These are phyloP conservation scores for Forbesichthys agassizii DNA, from an alignment of 2,113 vertebrate species.

Conservation along the genomic window DNA sequence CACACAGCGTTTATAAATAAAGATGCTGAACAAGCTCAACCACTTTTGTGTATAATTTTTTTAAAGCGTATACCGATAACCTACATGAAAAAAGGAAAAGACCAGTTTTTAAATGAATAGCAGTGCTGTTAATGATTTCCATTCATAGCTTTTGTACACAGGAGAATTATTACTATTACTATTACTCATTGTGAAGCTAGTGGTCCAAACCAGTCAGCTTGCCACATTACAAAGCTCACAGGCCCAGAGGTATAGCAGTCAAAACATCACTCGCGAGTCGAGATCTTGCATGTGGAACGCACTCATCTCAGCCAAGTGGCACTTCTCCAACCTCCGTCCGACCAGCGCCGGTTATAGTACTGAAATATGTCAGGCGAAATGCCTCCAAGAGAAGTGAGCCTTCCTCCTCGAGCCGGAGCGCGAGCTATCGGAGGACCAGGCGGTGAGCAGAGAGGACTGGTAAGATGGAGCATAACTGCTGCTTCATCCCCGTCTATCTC, in stretches of 20 bases:
- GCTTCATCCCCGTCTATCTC: conserved; percentile 27
- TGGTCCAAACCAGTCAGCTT: conserved; percentile 38
- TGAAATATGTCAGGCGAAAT: conserved; percentile 43
- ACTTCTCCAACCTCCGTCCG: conserved; percentile 55
- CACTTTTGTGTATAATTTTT: too few species aligned
- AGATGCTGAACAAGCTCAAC: too few species aligned
- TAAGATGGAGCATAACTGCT: conserved; percentile 37
- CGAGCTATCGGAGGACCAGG: too few species aligned
- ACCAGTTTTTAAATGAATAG: too few species aligned
- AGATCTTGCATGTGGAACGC: conserved; percentile 43
- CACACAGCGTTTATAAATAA: too few species aligned
- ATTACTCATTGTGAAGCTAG: conserved; percentile 30
- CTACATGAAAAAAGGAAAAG: too few species aligned
- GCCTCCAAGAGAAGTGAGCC: conserved; percentile 38
- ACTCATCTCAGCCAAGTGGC: conserved; percentile 50
- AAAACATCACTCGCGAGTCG: conserved; percentile 45
- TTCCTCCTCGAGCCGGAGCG: conserved; percentile 14
- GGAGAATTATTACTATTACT: too few species aligned
- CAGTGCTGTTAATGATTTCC: too few species aligned
- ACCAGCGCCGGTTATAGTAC: conserved; percentile 32
- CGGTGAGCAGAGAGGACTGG: conserved; percentile 30
- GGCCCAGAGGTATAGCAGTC: conserved; percentile 8
- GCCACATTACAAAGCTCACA: conserved; percentile 30
- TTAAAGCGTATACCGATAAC: too few species aligned
- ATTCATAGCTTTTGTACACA: too few species aligned